These are phyloP conservation scores for Agrypnus murinus DNA, from an alignment of 2,888 invertebrate genomes.

Conservation along the genomic window DNA sequence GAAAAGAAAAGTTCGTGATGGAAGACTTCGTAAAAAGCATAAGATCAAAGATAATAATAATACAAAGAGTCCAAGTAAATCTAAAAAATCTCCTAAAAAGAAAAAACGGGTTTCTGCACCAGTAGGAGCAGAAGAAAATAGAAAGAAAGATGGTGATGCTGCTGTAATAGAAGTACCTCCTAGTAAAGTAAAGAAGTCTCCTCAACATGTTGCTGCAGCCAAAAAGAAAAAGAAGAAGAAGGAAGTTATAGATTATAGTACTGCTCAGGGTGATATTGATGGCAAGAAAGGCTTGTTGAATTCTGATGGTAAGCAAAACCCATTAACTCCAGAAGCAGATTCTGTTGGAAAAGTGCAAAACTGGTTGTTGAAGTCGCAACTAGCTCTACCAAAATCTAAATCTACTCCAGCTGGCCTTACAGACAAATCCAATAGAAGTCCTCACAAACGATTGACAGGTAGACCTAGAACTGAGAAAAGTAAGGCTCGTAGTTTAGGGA, in stretches of 20 bases:
- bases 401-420: conserved; percentile 86
- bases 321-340: conserved; percentile 71
- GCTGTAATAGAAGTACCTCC: conserved; percentile 66
- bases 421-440: conserved; percentile 74
- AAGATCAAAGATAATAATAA: conserved; percentile 63
- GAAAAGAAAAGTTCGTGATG: conserved; percentile 84
- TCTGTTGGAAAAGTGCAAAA: conserved; percentile 88
- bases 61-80: conserved; percentile 66
- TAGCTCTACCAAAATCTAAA: conserved; percentile 85
- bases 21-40: conserved; percentile 68
- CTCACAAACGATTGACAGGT: conserved; percentile 70
- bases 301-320: conserved; percentile 70
- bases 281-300: conserved; percentile 72
- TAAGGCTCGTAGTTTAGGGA: conserved; percentile 79
- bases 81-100: conserved; percentile 69
- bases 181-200: conserved; percentile 70
- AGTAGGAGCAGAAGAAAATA: conserved; percentile 75
- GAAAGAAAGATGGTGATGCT: conserved; percentile 73
- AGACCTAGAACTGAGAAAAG: conserved; percentile 75
- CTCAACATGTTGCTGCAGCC: conserved; percentile 69
- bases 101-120: conserved; percentile 70
- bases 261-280: conserved; percentile 77
- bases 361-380: conserved; percentile 86
- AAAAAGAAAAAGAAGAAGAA: conserved; percentile 77
- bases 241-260: conserved; percentile 88